Evolutionary conservation across 2,113 vertebrate species (phyloP).

Genomic region (Physeter macrocephalus): DNA sequence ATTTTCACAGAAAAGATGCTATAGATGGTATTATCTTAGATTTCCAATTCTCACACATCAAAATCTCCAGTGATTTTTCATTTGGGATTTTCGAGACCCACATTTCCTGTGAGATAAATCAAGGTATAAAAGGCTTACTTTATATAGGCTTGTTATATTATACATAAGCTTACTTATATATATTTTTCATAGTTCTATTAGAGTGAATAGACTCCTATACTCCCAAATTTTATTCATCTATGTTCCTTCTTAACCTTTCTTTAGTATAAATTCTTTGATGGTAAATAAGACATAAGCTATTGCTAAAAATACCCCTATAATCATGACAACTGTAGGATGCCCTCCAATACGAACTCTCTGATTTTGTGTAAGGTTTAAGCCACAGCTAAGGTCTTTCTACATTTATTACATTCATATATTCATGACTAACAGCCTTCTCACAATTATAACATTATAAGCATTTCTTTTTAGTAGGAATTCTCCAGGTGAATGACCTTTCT

Average conservation of each 20-base stretch:
- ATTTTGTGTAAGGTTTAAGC: background rate
- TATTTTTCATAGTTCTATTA: background rate
- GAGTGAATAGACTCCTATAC: background rate
- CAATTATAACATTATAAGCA: background rate
- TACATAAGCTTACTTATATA: background rate
- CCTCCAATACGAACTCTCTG: background rate
- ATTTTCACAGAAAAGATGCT: background rate
- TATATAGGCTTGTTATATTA: background rate
- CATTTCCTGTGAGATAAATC: background rate
- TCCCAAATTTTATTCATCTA: background rate
- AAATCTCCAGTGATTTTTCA: background rate
- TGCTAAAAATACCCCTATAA: background rate
- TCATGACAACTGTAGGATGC: background rate
- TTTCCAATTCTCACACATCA: constrained; percentile 6
- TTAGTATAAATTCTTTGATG: background rate
- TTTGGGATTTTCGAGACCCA: background rate
- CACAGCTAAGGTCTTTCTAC: background rate
- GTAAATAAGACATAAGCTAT: background rate
- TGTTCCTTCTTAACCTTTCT: background rate
- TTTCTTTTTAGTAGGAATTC: background rate
- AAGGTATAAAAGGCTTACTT: background rate
- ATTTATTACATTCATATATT: background rate
- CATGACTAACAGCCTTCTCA: background rate
- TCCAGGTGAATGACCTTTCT: background rate
- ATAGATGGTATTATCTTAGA: background rate